Percentiles rank a stretch among this genome's conserved stretches.
Conservation (phyloP, 2,113 vertebrate species). For the Heterocephalus glaber region DNA sequence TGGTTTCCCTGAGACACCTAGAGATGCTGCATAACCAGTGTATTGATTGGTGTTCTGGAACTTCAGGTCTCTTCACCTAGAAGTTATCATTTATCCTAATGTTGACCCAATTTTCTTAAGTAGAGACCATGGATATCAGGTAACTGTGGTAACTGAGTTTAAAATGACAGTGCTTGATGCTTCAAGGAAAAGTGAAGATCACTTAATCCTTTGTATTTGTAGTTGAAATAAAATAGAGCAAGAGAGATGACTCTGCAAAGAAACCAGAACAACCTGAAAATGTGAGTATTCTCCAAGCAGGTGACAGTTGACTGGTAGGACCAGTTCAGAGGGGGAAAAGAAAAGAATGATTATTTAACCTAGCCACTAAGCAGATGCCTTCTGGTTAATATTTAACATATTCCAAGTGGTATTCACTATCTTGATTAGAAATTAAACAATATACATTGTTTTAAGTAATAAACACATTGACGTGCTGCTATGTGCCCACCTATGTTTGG, state of each 20-base stretch:
- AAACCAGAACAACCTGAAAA: constrained; percentile 49
- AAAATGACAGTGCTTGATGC: background rate
- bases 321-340: constrained; percentile 19
- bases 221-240: background rate
- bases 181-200: background rate
- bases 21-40: background rate
- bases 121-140: background rate
- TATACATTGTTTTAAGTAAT: constrained; percentile 39
- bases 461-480: background rate
- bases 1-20: background rate
- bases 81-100: constrained; percentile 7
- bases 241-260: background rate
- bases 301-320: constrained; percentile 62
- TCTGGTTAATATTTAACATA: constrained; percentile 73
- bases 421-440: constrained; percentile 62
- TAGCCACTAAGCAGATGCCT: constrained; percentile 57
- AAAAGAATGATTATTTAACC: constrained; percentile 40
- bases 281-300: constrained; percentile 51
- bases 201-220: background rate
- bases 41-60: background rate
- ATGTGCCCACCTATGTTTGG: background rate
- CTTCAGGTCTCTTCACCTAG: background rate
- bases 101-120: background rate
- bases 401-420: constrained; percentile 31
- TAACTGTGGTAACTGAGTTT: background rate